phyloP scores from a whole-genome alignment of 1,140 invertebrate genomes.

The Drosophila athabasca region DNA sequence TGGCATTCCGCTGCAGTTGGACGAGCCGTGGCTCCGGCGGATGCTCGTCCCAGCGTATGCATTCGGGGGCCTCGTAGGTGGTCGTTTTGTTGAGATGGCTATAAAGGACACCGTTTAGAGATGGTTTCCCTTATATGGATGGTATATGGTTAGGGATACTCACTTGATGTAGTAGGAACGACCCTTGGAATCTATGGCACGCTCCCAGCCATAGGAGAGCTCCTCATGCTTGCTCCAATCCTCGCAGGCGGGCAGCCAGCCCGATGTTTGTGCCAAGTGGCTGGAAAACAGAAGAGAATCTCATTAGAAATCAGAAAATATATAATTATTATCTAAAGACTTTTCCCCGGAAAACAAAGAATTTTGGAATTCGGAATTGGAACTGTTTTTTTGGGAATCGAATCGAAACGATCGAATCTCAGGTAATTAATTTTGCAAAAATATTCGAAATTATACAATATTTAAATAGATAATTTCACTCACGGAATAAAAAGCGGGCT shows the following conservation, averaged over 20 bases:
- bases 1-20: slow-evolving; percentile 88
- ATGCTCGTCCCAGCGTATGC: slow-evolving; percentile 86
- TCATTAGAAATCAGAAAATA: not conserved
- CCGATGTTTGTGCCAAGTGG: slow-evolving; percentile 90
- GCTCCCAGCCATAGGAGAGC: slow-evolving; percentile 95
- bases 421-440: not conserved
- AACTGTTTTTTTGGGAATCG: too few species aligned
- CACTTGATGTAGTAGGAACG: slow-evolving; percentile 95
- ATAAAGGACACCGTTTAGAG: slow-evolving; percentile 17
- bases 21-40: slow-evolving; percentile 91
- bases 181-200: slow-evolving; percentile 89
- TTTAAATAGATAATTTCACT: too few species aligned
- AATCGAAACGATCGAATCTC: too few species aligned
- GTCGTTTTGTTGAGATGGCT: slow-evolving; percentile 96
- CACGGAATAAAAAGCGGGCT: too few species aligned
- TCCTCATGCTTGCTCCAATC: slow-evolving; percentile 87
- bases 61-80: slow-evolving; percentile 90
- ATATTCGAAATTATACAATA: not conserved
- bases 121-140: not conserved
- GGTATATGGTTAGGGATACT: slow-evolving; percentile 78
- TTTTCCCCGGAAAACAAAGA: too few species aligned
- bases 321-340: not conserved
- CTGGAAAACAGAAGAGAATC: slow-evolving; percentile 84
- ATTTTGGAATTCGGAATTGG: too few species aligned
- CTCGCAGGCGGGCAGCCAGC: slow-evolving; percentile 93